A percentile compares a stretch with the other conserved stretches of the same genome.
Conservation (phyloP, 2,888 invertebrate genomes). For the Aporophyla nigra region DNA sequence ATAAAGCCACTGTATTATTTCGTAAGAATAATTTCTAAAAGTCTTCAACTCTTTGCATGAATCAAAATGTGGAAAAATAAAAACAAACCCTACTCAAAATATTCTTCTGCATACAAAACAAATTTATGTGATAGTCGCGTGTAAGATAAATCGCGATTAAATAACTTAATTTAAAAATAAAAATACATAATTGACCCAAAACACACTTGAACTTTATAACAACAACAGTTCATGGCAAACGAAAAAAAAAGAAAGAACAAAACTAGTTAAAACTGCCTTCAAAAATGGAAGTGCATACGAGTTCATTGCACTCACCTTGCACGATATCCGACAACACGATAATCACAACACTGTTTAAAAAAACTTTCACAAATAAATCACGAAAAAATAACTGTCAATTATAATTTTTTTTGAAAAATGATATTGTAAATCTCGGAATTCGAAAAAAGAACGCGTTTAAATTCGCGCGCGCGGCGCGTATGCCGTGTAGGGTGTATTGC, state of each 20-base stretch:
- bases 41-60: neutral
- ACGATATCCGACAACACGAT: constrained; percentile 41
- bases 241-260: constrained; percentile 33
- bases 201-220: constrained; percentile 37
- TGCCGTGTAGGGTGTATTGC: constrained; percentile 61
- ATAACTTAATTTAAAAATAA: neutral
- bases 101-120: no score
- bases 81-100: neutral
- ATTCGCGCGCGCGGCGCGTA: constrained; percentile 61
- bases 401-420: neutral
- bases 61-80: neutral
- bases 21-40: neutral
- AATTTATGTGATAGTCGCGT: neutral
- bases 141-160: neutral
- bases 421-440: constrained; percentile 12
- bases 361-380: constrained; percentile 39
- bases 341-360: constrained; percentile 37
- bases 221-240: constrained; percentile 36
- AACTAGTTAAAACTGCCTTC: constrained; percentile 22
- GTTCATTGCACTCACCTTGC: constrained; percentile 67
- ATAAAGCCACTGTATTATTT: neutral
- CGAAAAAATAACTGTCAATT: constrained; percentile 10
- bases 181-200: constrained; percentile 15
- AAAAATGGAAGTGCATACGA: constrained; percentile 47
- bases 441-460: constrained; percentile 45